A percentile compares a stretch with the other conserved stretches of the same genome.
phyloP scores from a whole-genome alignment of 2,797 vertebrate species.

The Phoebastria nigripes region DNA sequence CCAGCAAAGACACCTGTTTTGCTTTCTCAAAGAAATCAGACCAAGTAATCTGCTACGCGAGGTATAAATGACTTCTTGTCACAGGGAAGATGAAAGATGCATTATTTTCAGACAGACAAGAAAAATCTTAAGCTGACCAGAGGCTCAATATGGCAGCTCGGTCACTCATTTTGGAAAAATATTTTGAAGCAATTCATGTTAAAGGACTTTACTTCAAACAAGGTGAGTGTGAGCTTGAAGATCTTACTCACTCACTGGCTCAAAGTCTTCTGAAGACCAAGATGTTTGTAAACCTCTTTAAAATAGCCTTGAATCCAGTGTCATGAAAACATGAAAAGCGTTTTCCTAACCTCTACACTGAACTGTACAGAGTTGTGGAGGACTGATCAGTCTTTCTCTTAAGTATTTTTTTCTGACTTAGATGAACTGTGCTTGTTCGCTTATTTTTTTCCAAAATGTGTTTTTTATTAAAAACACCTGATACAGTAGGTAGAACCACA shows the following conservation, averaged over 20 bases:
- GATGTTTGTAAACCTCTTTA: not conserved
- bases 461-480: not conserved
- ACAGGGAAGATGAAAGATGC: not conserved
- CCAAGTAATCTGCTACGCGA: not conserved
- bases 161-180: not conserved
- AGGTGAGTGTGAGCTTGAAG: conserved; percentile 9
- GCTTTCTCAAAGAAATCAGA: not conserved
- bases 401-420: not conserved
- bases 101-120: conserved; percentile 1
- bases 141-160: not conserved
- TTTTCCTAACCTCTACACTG: not conserved
- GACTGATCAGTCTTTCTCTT: not conserved
- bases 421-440: not conserved
- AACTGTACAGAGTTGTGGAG: not conserved
- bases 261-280: not conserved
- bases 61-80: not conserved
- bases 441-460: not conserved
- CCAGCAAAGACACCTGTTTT: not conserved
- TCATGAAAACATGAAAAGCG: not conserved
- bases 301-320: not conserved
- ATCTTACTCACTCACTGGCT: not conserved
- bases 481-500: not conserved
- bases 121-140: conserved; percentile 14
- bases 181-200: not conserved
- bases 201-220: conserved; percentile 27